These are phyloP conservation scores for Mythimna lalbum DNA, from an alignment of 2,888 invertebrate genomes.

Conservation along the genomic window DNA sequence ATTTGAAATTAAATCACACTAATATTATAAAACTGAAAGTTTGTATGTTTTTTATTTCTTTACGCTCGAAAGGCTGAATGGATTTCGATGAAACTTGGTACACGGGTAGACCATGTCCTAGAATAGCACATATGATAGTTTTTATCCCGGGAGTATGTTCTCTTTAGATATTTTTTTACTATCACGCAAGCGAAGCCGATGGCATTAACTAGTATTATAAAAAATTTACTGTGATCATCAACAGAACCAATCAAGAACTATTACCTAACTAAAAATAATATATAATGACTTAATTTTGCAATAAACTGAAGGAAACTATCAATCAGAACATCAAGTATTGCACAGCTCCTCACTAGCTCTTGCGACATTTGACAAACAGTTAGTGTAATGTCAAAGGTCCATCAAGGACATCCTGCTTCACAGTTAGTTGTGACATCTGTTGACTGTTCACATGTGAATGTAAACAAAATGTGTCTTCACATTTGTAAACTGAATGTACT, in stretches of 20 bases:
- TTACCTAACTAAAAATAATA: neutral
- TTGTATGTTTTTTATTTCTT: no score
- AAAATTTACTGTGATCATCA: no score
- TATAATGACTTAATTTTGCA: constrained; percentile 19
- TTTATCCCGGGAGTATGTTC: no score
- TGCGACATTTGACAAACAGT: constrained; percentile 68
- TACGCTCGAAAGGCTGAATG: no score
- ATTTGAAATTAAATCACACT: no score
- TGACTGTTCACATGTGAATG: constrained; percentile 30
- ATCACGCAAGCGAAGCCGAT: neutral
- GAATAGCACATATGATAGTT: no score
- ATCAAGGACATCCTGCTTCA: constrained; percentile 63
- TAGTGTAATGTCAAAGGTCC: constrained; percentile 57
- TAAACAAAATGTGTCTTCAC: constrained; percentile 32
- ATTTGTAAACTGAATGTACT: constrained; percentile 8
- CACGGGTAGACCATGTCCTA: no score
- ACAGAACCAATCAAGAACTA: neutral
- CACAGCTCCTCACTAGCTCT: constrained; percentile 29
- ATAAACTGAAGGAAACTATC: constrained; percentile 27
- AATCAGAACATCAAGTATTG: constrained; percentile 38
- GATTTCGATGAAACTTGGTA: no score
- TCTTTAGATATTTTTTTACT: no score
- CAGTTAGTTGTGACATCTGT: constrained; percentile 57
- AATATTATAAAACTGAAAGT: no score
- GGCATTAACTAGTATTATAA: neutral